phyloP scores from a whole-genome alignment of 2,797 vertebrate genomes.

The Crocidura indochinensis region DNA sequence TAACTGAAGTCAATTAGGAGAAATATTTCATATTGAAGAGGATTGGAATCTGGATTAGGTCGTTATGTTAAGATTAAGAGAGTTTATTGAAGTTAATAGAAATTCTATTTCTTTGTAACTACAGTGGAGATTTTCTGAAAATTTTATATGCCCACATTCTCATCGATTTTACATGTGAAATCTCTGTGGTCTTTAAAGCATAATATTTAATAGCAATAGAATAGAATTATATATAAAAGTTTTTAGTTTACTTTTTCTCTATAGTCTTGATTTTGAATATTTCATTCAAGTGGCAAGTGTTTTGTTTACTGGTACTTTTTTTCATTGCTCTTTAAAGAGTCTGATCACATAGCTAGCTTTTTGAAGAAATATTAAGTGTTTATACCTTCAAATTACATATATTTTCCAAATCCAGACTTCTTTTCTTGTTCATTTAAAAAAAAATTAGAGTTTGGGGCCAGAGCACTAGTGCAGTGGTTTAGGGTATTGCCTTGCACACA shows the following conservation, averaged over 20 bases:
- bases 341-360: conserved; percentile 24
- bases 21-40: conserved; percentile 14
- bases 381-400: background rate
- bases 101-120: conserved; percentile 14
- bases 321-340: background rate
- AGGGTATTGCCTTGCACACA: too few relatives aligned
- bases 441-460: too few relatives aligned
- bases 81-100: conserved; percentile 34
- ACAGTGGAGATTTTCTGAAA: conserved; percentile 41
- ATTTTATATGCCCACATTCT: background rate
- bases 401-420: background rate
- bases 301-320: background rate
- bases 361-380: background rate
- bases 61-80: conserved; percentile 26
- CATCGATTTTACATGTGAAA: conserved; percentile 6
- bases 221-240: conserved; percentile 53
- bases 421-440: background rate
- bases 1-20: background rate
- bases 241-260: conserved; percentile 58
- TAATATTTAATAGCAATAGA: conserved; percentile 46
- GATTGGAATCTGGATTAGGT: conserved; percentile 21
- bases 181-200: conserved; percentile 42
- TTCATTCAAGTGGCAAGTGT: conserved; percentile 35
- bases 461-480: too few relatives aligned
- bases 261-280: conserved; percentile 58